These are phyloP conservation scores for Zapus hudsonius DNA, from an alignment of 2,113 vertebrate species.

Conservation along the genomic window DNA sequence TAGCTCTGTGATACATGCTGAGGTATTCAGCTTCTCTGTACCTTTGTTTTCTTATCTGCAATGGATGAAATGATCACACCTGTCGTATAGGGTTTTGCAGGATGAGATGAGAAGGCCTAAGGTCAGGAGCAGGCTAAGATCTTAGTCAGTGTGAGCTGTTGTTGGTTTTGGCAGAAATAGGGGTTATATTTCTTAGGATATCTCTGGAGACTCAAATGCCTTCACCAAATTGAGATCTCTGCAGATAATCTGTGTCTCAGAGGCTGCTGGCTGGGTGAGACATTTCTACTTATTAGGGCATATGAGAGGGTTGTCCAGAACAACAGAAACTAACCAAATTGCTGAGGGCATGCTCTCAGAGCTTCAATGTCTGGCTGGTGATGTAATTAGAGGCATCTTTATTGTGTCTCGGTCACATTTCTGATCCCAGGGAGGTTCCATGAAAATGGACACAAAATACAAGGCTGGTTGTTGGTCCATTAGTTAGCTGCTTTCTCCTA, in stretches of 20 bases:
- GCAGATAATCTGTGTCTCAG: constrained; percentile 34
- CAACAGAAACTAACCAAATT: neutral
- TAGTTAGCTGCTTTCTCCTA: neutral
- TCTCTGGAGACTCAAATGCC: neutral
- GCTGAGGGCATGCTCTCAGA: neutral
- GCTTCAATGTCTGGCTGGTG: neutral
- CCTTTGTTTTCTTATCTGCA: neutral
- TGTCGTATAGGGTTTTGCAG: neutral
- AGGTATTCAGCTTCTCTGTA: neutral
- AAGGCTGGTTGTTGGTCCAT: neutral
- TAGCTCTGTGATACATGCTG: neutral
- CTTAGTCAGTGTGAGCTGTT: neutral
- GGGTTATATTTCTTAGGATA: neutral
- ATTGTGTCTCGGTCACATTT: neutral
- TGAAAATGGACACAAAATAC: neutral
- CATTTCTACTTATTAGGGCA: constrained; percentile 40
- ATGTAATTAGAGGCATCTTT: neutral
- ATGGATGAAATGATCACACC: neutral
- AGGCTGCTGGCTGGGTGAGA: neutral
- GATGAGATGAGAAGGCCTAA: neutral
- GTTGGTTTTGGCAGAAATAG: constrained; percentile 26
- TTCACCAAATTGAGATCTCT: constrained; percentile 18
- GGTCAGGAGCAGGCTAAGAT: neutral
- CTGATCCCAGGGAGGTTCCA: neutral
- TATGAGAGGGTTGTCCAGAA: neutral